These are phyloP conservation scores for Collichthys lucidus DNA, from an alignment of 2,113 vertebrate genomes.

Conservation along the genomic window DNA sequence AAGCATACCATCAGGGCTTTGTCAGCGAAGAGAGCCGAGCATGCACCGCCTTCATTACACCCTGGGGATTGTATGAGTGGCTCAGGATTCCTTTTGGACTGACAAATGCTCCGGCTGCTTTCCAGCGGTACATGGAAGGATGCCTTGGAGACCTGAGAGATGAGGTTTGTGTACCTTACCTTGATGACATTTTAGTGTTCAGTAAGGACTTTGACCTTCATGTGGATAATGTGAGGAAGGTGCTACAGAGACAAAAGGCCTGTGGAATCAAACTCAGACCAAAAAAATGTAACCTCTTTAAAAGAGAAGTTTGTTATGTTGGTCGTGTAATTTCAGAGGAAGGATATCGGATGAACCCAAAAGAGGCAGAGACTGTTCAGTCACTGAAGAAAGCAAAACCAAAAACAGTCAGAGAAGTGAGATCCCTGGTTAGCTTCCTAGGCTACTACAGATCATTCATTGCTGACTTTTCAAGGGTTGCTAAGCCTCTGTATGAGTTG, in stretches of 20 bases:
- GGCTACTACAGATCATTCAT: constrained; percentile 17
- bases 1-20: constrained; percentile 20
- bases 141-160: constrained; percentile 28
- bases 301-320: not conserved
- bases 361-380: not conserved
- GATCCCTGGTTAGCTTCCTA: constrained; percentile 26
- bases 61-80: constrained; percentile 20
- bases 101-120: constrained; percentile 24
- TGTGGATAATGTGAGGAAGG: constrained; percentile 11
- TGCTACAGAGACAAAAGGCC: constrained; percentile 18
- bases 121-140: constrained; percentile 44
- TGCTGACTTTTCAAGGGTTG: constrained; percentile 4
- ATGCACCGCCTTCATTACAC: constrained; percentile 2
- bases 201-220: constrained; percentile 42
- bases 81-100: constrained; percentile 15
- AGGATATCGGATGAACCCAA: not conserved
- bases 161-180: constrained; percentile 38
- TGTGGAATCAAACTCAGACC: not conserved
- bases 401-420: constrained; percentile 18
- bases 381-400: not conserved
- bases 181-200: constrained; percentile 38
- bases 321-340: not conserved
- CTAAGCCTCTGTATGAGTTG: not conserved
- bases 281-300: not conserved
- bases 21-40: not conserved